These are phyloP conservation scores for Sipha maydis DNA, from an alignment of 2,888 invertebrate species.

Conservation along the genomic window DNA sequence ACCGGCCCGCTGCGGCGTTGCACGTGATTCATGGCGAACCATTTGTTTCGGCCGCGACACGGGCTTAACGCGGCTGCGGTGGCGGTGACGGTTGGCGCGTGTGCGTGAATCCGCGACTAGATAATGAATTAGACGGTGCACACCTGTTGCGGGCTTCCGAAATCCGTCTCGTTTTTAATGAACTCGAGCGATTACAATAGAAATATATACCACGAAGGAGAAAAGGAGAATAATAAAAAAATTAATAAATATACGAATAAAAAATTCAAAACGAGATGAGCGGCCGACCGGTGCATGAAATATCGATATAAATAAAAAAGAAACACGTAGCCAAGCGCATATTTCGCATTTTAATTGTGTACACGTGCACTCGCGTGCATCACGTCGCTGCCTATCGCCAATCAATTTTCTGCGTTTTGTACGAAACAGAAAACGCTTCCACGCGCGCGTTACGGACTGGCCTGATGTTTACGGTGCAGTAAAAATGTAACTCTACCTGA, in stretches of 20 bases:
- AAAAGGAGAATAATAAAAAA: background rate
- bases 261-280: no score
- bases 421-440: no score
- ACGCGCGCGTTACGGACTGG: no score
- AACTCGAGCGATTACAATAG: background rate
- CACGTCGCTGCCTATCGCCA: no score
- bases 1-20: background rate
- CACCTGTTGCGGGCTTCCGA: background rate
- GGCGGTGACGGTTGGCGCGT: no score
- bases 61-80: background rate
- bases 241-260: background rate
- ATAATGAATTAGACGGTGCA: background rate
- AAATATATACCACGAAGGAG: background rate
- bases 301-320: no score
- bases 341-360: no score
- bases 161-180: background rate
- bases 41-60: background rate
- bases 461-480: no score
- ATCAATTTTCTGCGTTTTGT: no score
- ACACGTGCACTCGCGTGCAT: no score
- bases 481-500: no score
- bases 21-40: background rate
- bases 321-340: background rate
- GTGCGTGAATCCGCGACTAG: background rate
- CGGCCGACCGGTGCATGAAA: no score